phyloP scores from a whole-genome alignment of 1,140 invertebrate species.

The Aricia agestis region DNA sequence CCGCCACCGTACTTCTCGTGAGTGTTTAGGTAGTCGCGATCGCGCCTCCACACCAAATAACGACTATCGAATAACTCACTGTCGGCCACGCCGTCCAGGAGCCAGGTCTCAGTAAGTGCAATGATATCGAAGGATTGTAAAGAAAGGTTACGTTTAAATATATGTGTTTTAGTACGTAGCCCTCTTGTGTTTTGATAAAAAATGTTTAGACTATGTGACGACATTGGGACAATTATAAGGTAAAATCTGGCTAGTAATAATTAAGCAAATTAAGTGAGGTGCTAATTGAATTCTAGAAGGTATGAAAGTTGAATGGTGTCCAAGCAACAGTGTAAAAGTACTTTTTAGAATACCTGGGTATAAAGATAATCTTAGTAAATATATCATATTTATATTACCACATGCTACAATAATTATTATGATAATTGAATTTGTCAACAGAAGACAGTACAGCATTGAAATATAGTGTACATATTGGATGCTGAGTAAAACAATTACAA shows the following conservation, averaged over 20 bases:
- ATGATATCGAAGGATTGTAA: constrained; percentile 18
- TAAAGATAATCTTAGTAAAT: too few relatives aligned
- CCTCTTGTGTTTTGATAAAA: constrained; percentile 7
- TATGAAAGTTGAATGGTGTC: too few relatives aligned
- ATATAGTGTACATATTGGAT: too few relatives aligned
- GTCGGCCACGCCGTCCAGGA: constrained; percentile 21
- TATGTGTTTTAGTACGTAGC: constrained; percentile 19
- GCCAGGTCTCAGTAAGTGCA: constrained; percentile 24
- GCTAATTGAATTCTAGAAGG: too few relatives aligned
- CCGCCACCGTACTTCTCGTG: constrained; percentile 19
- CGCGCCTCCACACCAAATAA: background rate
- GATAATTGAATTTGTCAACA: too few relatives aligned
- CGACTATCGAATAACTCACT: constrained; percentile 23
- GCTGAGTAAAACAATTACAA: too few relatives aligned
- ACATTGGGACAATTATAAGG: background rate
- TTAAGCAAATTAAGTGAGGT: too few relatives aligned
- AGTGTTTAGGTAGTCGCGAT: background rate
- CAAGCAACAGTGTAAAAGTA: too few relatives aligned
- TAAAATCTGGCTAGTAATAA: background rate
- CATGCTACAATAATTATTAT: too few relatives aligned
- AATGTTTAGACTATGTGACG: background rate
- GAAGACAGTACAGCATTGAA: too few relatives aligned
- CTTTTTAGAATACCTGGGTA: too few relatives aligned
- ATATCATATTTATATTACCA: too few relatives aligned
- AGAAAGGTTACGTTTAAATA: constrained; percentile 16